A percentile compares a stretch with the other conserved stretches of the same genome.
Conservation (phyloP, 2,113 vertebrate genomes). For the Pontoporia blainvillei region DNA sequence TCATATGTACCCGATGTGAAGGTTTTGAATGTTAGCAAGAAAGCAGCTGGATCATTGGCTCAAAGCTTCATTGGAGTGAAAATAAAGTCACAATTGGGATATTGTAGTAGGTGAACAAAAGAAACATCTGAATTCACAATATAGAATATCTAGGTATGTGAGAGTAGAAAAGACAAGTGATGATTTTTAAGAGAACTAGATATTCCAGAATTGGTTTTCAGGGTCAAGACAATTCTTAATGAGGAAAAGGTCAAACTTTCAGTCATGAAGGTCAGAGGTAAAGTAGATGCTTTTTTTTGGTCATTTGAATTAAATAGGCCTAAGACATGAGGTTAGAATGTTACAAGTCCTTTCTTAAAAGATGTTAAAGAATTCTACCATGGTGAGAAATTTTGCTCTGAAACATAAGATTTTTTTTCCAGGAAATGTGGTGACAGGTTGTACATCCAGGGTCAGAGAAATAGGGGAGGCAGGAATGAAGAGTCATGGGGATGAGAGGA, state of each 20-base stretch:
- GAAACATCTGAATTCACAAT: background rate
- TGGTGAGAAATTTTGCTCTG: background rate
- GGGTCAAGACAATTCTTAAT: background rate
- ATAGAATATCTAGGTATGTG: background rate
- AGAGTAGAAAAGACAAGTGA: background rate
- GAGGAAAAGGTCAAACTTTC: background rate
- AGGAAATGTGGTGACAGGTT: too few relatives aligned
- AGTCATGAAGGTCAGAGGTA: too few relatives aligned
- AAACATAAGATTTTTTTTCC: background rate
- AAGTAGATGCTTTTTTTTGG: too few relatives aligned
- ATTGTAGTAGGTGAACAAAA: background rate
- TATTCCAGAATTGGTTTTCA: background rate
- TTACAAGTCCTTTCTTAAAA: background rate
- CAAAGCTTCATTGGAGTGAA: background rate
- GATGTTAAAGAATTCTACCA: background rate
- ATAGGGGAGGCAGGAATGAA: fast-evolving
- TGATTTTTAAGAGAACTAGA: background rate
- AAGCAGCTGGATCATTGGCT: background rate
- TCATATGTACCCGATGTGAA: fast-evolving
- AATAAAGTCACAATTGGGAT: background rate
- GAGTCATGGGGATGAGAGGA: too few relatives aligned
- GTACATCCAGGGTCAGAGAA: background rate
- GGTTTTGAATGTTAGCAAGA: background rate
- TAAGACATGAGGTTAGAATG: background rate
- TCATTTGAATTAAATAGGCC: background rate